phyloP scores from a whole-genome alignment of 2,113 vertebrate genomes.

The Thermophis baileyi region DNA sequence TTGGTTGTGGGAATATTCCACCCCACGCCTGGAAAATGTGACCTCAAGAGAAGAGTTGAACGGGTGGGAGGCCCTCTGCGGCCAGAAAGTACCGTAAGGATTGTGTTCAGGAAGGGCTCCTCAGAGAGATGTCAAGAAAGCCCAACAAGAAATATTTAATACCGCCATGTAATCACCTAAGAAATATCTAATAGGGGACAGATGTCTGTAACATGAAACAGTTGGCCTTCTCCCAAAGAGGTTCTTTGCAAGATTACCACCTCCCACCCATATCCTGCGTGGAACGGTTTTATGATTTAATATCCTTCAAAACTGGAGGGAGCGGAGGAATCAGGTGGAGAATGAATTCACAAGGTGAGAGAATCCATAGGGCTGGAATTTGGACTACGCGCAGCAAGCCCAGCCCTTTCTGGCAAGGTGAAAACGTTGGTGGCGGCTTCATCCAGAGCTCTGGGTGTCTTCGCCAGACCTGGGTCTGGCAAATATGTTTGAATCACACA shows the following conservation, averaged over 20 bases:
- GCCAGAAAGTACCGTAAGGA: background rate
- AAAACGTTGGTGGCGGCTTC: background rate
- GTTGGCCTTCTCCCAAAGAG: background rate
- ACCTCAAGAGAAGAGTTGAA: background rate
- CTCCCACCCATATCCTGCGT: background rate
- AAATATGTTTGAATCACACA: conserved; percentile 58
- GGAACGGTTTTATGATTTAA: background rate
- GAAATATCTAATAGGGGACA: background rate
- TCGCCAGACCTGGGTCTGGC: conserved; percentile 50
- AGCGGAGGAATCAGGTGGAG: accelerated
- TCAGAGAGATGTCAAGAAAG: background rate
- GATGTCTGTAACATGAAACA: background rate
- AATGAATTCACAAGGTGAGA: accelerated
- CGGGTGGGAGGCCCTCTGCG: background rate
- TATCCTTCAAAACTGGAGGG: background rate
- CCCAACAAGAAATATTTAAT: background rate
- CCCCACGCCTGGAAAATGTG: background rate
- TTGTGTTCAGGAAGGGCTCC: background rate
- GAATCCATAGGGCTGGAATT: background rate
- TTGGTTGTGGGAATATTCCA: background rate
- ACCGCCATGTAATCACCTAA: background rate
- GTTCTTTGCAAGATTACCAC: background rate
- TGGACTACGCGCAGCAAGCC: accelerated
- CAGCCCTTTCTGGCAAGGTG: accelerated
- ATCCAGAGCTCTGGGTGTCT: conserved; percentile 42